Base-by-base conservation (phyloP, 2,888 invertebrate genomes). In the Ctena decussata region DNA sequence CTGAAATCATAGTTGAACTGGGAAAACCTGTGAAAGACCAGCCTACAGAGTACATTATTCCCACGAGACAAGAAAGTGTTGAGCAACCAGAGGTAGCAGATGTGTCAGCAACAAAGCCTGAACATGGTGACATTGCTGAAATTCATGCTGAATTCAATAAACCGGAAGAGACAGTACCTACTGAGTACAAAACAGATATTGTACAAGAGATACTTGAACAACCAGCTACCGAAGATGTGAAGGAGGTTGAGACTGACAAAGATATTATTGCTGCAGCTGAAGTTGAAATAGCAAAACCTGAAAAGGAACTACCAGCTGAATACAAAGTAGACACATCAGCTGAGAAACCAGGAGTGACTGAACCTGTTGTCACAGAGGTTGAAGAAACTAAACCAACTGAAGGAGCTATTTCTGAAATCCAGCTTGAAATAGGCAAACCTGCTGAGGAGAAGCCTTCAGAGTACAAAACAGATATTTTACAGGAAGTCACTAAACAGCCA, bases 11-110 rank as follows among this genome's bases (percentile, higher is more conserved):
- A 18, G 35, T 65, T 65, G 35, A 35, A 35, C 8, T 24, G 6
- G 65, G 24, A 11, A 65, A 35, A 21, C 35, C 35, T 35, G 18
- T 30, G 15, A 65, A 79, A 73, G 18, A 32, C 27, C 18, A 79
- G n/a, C 89, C 86, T 21, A 79, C 80, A 6, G 80, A 83, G 57
- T 89, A 70, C 74, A 86, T 85, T 53, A 80, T 77, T 37, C 89
- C 85, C 53, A 46, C 82, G 69, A 71, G 71, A 15, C 81, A 86
- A 49, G 87, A 89, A 70, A 74, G 46, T 21, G 44, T 41, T 32
- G 69, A 85, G 37, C 27, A 80, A 69, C 72, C 80, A 57, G 80
- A 76, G 15, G 24, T 76, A 6, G 41, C 37, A 18, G 76, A 80
- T 8, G 89, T 92, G 0, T 24, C 78, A 11, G 91, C 77, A 37